These are phyloP conservation scores for Nebria ingens DNA, from an alignment of 1,140 invertebrate genomes.

Conservation along the genomic window DNA sequence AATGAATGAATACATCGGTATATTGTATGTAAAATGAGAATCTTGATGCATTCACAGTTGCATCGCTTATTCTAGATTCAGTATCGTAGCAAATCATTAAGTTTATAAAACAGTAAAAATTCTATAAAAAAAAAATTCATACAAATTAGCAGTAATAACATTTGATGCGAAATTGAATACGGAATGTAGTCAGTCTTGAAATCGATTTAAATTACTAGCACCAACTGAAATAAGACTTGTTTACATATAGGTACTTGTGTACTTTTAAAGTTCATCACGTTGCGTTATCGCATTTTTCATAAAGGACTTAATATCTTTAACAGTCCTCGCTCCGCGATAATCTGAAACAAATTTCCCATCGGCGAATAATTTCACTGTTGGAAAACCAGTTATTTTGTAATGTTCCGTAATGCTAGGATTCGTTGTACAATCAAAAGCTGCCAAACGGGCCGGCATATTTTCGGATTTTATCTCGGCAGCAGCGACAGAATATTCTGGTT, in stretches of 20 bases:
- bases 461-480: constrained; percentile 46
- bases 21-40: too few relatives aligned
- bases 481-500: constrained; percentile 54
- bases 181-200: too few relatives aligned
- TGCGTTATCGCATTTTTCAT: constrained; percentile 30
- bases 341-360: constrained; percentile 44
- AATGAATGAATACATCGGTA: too few relatives aligned
- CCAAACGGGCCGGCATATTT: constrained; percentile 37
- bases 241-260: background rate
- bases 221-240: too few relatives aligned
- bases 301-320: constrained; percentile 42
- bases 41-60: too few relatives aligned
- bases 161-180: too few relatives aligned
- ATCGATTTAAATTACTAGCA: too few relatives aligned
- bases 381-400: constrained; percentile 56
- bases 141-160: too few relatives aligned
- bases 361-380: constrained; percentile 62
- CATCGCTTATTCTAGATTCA: too few relatives aligned
- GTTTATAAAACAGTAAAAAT: too few relatives aligned
- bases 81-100: too few relatives aligned
- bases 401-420: constrained; percentile 41
- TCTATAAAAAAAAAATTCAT: too few relatives aligned
- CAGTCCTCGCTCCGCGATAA: constrained; percentile 51
- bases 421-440: constrained; percentile 56
- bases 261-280: constrained; percentile 26